Evolutionary conservation across 2,113 vertebrate species (phyloP).

Genomic region (Podiceps cristatus): DNA sequence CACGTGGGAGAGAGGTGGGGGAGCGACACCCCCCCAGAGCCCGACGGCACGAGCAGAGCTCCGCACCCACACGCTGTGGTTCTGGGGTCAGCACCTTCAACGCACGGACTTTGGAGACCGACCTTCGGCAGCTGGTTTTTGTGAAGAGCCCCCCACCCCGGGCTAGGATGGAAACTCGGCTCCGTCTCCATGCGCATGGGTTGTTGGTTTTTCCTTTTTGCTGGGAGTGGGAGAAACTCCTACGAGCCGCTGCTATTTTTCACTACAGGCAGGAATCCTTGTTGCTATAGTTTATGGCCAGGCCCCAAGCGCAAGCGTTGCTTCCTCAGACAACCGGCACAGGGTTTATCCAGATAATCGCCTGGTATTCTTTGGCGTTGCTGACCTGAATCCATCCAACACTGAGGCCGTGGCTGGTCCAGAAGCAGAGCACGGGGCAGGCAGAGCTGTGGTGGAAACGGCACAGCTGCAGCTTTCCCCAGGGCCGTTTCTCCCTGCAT

Average conservation of each 20-base stretch:
- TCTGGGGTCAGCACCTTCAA: background rate
- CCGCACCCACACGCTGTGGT: fast-evolving
- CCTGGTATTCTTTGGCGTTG: background rate
- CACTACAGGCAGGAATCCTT: background rate
- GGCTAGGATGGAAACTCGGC: background rate
- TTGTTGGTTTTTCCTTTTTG: background rate
- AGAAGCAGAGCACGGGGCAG: background rate
- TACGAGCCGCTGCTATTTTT: no score
- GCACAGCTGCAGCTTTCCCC: background rate
- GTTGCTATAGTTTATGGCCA: background rate
- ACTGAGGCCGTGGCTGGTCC: fast-evolving
- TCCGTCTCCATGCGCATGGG: background rate
- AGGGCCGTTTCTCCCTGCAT: fast-evolving
- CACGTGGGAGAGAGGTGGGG: background rate
- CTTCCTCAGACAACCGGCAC: background rate
- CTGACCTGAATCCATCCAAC: background rate
- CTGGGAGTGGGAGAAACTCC: background rate
- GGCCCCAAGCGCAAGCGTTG: background rate
- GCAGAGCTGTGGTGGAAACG: background rate
- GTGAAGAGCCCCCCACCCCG: background rate
- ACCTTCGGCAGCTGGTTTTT: background rate
- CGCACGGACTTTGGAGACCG: fast-evolving
- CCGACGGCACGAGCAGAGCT: fast-evolving
- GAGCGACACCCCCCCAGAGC: background rate
- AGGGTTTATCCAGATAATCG: background rate